Conservation (phyloP, 2,797 vertebrate genomes). For the Pangasius macronema region DNA sequence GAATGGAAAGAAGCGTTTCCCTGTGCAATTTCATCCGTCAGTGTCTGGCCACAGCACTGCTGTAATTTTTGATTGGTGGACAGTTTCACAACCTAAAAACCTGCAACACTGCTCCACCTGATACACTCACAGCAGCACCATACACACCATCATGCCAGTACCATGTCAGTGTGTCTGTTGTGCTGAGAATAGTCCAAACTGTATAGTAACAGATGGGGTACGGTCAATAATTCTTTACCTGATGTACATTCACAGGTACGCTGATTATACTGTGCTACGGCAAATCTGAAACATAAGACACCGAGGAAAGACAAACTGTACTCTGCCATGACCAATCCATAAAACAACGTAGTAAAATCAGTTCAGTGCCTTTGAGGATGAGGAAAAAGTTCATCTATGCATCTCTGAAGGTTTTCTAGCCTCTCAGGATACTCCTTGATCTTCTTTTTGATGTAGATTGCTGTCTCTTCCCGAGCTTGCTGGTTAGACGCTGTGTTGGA, state of each 20-base stretch:
- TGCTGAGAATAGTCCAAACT: background rate
- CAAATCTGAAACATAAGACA: background rate
- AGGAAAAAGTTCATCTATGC: conserved; percentile 67
- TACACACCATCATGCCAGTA: background rate
- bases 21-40: background rate
- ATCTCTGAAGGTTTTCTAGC: conserved; percentile 59
- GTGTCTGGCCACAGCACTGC: background rate
- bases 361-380: background rate
- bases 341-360: background rate
- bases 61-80: background rate
- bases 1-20: background rate
- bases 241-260: background rate
- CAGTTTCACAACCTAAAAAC: background rate
- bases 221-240: background rate
- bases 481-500: conserved; percentile 36
- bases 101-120: background rate
- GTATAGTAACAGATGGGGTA: background rate
- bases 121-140: background rate
- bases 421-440: conserved; percentile 59
- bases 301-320: background rate
- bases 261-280: background rate
- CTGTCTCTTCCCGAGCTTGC: conserved; percentile 46
- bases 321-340: background rate
- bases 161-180: background rate
- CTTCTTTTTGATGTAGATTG: conserved; percentile 64